These are phyloP conservation scores for Psophia crepitans DNA, from an alignment of 2,113 vertebrate genomes.

Conservation along the genomic window DNA sequence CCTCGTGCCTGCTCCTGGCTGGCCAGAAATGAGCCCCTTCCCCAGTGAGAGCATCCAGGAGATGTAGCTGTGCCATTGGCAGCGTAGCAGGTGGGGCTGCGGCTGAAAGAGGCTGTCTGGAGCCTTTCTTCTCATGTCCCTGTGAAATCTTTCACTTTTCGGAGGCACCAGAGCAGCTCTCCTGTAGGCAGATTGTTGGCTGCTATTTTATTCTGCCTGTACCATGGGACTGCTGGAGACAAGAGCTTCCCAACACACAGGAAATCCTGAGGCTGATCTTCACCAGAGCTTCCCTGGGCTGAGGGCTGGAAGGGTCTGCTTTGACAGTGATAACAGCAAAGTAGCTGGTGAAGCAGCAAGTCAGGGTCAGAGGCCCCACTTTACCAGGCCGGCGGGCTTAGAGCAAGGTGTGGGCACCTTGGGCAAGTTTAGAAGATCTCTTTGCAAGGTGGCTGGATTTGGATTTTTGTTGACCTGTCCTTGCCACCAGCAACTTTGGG, in stretches of 20 bases:
- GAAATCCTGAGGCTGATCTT: not conserved
- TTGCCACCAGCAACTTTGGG: not conserved
- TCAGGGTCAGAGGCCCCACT: not conserved
- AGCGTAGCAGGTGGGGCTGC: not conserved
- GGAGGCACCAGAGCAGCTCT: not conserved
- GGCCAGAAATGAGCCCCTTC: not conserved
- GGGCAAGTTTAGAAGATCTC: not conserved
- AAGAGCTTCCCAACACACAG: not conserved
- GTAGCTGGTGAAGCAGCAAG: not conserved
- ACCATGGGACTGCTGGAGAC: not conserved
- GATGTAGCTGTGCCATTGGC: not conserved
- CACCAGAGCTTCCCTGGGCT: not conserved
- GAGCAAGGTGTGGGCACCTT: not conserved
- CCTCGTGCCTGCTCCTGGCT: not conserved
- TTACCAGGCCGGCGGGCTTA: not conserved
- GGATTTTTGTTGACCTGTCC: not conserved
- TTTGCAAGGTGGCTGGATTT: not conserved
- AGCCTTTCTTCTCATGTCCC: not conserved
- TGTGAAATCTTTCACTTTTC: not conserved
- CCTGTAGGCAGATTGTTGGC: not conserved
- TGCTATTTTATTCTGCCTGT: conserved; percentile 29
- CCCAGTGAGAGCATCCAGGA: not conserved
- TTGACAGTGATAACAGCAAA: not conserved
- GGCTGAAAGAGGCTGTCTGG: conserved; percentile 4
- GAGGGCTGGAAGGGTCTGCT: not conserved